phyloP scores from a whole-genome alignment of 2,797 vertebrate genomes.

The Macrochelys suwanniensis region DNA sequence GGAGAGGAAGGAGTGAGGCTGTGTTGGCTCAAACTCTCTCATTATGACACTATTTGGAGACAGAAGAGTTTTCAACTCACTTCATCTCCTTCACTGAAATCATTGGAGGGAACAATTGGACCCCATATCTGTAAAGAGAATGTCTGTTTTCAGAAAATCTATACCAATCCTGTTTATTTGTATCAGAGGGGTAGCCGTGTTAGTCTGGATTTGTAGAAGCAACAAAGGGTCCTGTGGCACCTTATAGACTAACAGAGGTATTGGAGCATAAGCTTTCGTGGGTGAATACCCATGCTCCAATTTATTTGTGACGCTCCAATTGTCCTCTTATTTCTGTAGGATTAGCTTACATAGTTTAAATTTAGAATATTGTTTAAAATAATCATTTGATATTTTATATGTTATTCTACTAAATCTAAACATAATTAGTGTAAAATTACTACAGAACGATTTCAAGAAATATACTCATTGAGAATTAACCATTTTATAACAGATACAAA shows the following conservation, averaged over 20 bases:
- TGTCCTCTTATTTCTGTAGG: not conserved
- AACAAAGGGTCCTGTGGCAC: too few relatives aligned
- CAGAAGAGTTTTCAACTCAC: slow-evolving; percentile 9
- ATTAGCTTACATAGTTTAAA: too few relatives aligned
- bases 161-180: not conserved
- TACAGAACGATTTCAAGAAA: slow-evolving; percentile 31
- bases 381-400: slow-evolving; percentile 23
- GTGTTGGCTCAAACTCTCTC: not conserved
- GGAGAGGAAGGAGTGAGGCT: not conserved
- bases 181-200: too few relatives aligned
- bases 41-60: not conserved
- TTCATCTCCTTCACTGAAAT: slow-evolving; percentile 16
- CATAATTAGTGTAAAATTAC: slow-evolving; percentile 35
- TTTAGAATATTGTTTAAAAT: too few relatives aligned
- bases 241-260: too few relatives aligned
- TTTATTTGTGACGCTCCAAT: not conserved
- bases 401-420: slow-evolving; percentile 61
- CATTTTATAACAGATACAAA: not conserved
- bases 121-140: slow-evolving; percentile 20
- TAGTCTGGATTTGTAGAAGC: too few relatives aligned
- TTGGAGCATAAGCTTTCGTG: too few relatives aligned
- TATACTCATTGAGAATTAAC: not conserved
- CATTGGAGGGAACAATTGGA: not conserved
- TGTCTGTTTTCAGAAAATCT: slow-evolving; percentile 25
- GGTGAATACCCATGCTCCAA: too few relatives aligned